Percentiles rank a stretch among this genome's conserved stretches.
Conservation (phyloP, 2,888 invertebrate species). For the Cyaniris semiargus region DNA sequence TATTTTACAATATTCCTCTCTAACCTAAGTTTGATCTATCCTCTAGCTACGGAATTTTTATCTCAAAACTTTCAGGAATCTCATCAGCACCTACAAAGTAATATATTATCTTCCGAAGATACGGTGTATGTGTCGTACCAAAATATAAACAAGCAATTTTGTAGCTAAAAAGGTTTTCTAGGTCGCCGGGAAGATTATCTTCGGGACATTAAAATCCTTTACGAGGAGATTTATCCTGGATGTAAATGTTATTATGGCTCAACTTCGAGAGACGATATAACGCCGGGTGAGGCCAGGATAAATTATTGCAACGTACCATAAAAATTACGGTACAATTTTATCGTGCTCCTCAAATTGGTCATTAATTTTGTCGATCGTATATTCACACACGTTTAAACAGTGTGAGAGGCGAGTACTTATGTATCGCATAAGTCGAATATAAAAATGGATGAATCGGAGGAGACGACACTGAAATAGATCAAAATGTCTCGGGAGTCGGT, state of each 20-base stretch:
- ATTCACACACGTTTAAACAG: background rate
- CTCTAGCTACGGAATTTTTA: background rate
- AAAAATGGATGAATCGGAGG: background rate
- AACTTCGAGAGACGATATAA: constrained; percentile 21
- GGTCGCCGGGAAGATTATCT: constrained; percentile 20
- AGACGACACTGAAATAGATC: constrained; percentile 11
- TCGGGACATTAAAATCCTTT: constrained; percentile 29
- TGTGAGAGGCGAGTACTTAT: background rate
- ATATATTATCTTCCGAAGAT: constrained; percentile 7
- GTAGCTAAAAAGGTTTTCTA: constrained; percentile 23
- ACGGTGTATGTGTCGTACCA: constrained; percentile 5
- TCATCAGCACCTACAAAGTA: constrained; percentile 19
- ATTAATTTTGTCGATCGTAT: background rate
- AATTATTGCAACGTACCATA: constrained; percentile 18
- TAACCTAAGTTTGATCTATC: background rate
- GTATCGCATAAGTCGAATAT: background rate
- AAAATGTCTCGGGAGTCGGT: constrained; percentile 31
- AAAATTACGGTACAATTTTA: constrained; percentile 12
- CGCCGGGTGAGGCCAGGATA: constrained; percentile 11
- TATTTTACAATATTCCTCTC: background rate
- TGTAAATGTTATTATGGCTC: constrained; percentile 28
- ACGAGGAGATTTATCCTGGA: constrained; percentile 28
- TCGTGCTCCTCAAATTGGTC: constrained; percentile 1
- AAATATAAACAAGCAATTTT: constrained; percentile 26
- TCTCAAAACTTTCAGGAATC: background rate